These are phyloP conservation scores for Onychomys leucogaster DNA, from an alignment of 2,797 vertebrate species.

Conservation along the genomic window DNA sequence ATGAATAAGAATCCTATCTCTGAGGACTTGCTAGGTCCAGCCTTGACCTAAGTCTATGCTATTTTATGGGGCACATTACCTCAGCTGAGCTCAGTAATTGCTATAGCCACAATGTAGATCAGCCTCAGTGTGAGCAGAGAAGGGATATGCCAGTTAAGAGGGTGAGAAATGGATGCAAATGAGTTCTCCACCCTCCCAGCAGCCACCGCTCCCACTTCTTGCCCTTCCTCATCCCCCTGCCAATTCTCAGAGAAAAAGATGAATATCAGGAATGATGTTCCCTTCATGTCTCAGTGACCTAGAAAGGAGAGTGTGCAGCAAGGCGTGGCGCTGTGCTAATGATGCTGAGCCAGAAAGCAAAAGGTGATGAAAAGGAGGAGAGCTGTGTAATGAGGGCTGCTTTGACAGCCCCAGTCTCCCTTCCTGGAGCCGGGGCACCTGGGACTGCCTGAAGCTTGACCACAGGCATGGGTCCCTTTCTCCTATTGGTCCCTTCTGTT, in stretches of 20 bases:
- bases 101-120: not conserved
- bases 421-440: not conserved
- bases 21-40: not conserved
- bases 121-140: not conserved
- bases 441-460: not conserved
- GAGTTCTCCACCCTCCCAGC: slow-evolving; percentile 39
- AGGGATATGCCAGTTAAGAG: not conserved
- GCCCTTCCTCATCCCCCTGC: slow-evolving; percentile 23
- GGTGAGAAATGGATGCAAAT: slow-evolving; percentile 61
- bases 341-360: not conserved
- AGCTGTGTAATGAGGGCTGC: not conserved
- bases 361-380: not conserved
- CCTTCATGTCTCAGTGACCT: slow-evolving; percentile 45
- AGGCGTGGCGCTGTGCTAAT: accelerated
- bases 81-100: slow-evolving; percentile 43
- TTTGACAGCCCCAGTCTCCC: not conserved
- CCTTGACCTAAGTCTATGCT: not conserved
- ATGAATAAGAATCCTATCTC: not conserved
- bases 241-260: slow-evolving; percentile 26
- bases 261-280: slow-evolving; percentile 12
- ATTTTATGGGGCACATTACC: not conserved
- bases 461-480: not conserved
- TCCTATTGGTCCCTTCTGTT: not conserved
- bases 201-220: not conserved
- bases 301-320: slow-evolving; percentile 6